Evolutionary conservation across 2,113 vertebrate species (phyloP), one percentile per base, ranked within the genome.

Genomic region (Cryptomyrus ogoouensis): DNA sequence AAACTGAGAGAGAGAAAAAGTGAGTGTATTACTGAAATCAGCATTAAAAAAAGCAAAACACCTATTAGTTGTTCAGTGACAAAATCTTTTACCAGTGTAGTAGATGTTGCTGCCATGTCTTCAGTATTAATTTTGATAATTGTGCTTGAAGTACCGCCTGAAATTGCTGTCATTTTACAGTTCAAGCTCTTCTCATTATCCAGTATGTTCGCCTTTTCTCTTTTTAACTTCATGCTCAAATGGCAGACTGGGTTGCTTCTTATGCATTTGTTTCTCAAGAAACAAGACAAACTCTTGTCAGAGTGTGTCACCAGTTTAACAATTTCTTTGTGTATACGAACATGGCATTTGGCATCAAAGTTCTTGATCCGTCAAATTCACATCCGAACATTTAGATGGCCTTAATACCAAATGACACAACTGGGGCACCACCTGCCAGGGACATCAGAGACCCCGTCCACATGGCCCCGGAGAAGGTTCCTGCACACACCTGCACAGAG

Each of bases 401-500:
- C 62, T 70, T 70, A 31, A 4, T 13, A 13, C n/a, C n/a, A 31
- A 31, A 21, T 13, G n/a, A 31, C n/a, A 31, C 8, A 10, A 4
- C 58, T 4, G n/a, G n/a, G 27, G 62, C 70, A 77, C 17, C 74
- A 42, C 2, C 4, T 80, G 5, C 35, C 35, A 42, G 15, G 5
- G 44, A 24, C 1, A 24, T 46, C 31, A 3, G 80, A 21, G 80
- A 8, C 35, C 17, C 35, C 24, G 21, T 5, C 44, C 42, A 13
- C 12, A 13, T 3, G 9, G 5, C 44, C 21, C 77, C 5, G 15
- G 31, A 21, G 74, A 21, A 35, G 39, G 46, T 27, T 24, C 24
- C 17, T 3, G 44, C 74, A 56, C 93, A 53, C 85, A 96, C 98
- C 96, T 98, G 98, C 93, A 98, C 95, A 0, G 97, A 98, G 0